Conservation (phyloP, 2,113 vertebrate genomes). For the Melanerpes formicivorus region DNA sequence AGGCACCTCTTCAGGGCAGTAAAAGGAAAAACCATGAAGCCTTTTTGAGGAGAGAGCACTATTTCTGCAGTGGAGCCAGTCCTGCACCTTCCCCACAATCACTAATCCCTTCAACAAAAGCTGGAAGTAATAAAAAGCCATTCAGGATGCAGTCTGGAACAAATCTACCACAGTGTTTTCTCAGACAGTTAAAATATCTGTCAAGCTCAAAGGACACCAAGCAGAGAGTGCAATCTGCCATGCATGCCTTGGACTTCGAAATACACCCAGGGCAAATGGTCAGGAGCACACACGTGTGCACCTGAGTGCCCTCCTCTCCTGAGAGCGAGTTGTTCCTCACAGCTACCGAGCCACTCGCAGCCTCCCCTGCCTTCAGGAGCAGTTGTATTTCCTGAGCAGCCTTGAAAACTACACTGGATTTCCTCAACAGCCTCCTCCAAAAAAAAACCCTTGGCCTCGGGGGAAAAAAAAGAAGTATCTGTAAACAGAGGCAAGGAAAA, state of each 20-base stretch:
- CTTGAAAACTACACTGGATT: background rate
- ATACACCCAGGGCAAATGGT: slow-evolving; percentile 3
- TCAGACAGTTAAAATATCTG: slow-evolving; percentile 55
- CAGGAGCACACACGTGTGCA: background rate
- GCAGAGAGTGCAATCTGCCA: background rate
- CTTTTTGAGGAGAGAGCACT: background rate
- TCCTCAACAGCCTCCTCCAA: background rate
- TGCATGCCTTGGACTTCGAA: background rate
- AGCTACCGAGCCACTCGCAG: background rate
- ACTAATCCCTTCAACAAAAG: slow-evolving; percentile 48
- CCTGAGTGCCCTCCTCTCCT: background rate
- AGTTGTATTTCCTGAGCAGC: background rate
- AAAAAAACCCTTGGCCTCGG: background rate
- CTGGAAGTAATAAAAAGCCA: slow-evolving; percentile 55
- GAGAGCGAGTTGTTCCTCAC: background rate
- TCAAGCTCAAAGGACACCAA: slow-evolving; percentile 36
- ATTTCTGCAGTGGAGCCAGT: background rate
- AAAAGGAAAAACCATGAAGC: background rate
- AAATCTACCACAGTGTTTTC: background rate
- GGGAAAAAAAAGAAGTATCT: background rate
- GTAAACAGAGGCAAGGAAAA: background rate
- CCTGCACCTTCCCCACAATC: slow-evolving; percentile 13
- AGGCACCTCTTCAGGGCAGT: background rate
- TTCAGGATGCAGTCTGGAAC: slow-evolving; percentile 60
- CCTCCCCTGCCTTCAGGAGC: background rate